Evolutionary conservation across 2,113 vertebrate genomes (phyloP), one percentile per base, ranked within the genome.

Genomic region (Pollachius pollachius): DNA sequence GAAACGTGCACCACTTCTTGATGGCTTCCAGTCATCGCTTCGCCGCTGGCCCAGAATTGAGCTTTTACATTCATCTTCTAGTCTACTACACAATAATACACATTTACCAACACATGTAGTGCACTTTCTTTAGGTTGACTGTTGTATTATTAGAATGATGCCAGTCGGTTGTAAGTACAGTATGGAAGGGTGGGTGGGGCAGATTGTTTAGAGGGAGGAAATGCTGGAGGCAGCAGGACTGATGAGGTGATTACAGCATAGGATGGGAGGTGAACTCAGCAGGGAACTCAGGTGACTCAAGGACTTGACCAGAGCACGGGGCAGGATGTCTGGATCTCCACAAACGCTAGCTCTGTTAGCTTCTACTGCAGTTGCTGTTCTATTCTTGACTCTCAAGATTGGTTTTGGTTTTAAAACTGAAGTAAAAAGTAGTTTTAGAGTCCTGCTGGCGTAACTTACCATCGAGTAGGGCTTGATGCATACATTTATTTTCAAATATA

Each of bases 271-370:
- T 71, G 81, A 75, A 25, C 64, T 78, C 78, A 68, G 54, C 1
- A 16, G 83, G 75, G 75, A 83, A 63, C 5, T 3, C 80, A 84
- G 81, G 82, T 86, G 77, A 84, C 69, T 77, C 74, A 72, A 81
- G 68, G 81, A 84, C 78, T 70, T 75, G 74, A 80, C 27, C 64
- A 62, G 73, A 79, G 34, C 76, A 64, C 52, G 65, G 62, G 30
- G 56, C 56, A 52, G 63, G 74, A 78, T 66, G 41, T 58, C 19
- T 30, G 30, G 30, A 2, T 8, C 41, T 48, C 41, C 41, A 48
- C 41, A 48, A 11, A 48, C 7, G 41, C 41, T 13, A 66, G 73
- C 27, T 81, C 52, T 30, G 3, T 0, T 54, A 19, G 30, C 52
- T 30, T 30, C 30, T 48, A 9, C 41, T 48, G 41, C 12, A 48